Evolutionary conservation across 2,797 vertebrate species (phyloP).

Genomic region (Caiman crocodilus): DNA sequence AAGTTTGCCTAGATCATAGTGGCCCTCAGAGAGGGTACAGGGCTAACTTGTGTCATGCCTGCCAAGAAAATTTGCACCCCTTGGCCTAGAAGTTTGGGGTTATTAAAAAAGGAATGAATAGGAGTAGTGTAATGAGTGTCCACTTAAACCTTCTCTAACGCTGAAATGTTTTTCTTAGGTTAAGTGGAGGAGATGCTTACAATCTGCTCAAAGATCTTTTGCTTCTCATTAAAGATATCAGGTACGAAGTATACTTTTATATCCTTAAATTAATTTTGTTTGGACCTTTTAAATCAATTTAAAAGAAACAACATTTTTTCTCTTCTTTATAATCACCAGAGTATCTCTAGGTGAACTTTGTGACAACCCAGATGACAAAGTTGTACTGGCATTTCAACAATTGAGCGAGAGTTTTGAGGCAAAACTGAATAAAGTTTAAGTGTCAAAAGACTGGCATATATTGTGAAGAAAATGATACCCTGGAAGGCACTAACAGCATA

Average conservation of each 20-base stretch:
- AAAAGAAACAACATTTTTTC: background rate
- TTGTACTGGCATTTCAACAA: constrained; percentile 58
- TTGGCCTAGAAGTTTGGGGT: background rate
- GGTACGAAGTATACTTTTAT: constrained; percentile 11
- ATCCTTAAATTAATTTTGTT: background rate
- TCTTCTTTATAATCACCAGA: background rate
- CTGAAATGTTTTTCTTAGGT: background rate
- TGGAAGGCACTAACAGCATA: background rate
- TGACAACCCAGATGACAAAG: constrained; percentile 24
- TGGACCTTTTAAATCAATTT: background rate
- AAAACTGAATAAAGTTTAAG: background rate
- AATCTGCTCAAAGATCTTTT: constrained; percentile 11
- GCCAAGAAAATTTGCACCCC: background rate
- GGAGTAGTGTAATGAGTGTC: fast-evolving
- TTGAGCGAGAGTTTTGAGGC: background rate
- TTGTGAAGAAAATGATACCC: fast-evolving
- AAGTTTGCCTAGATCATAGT: no score
- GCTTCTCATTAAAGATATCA: constrained; percentile 30
- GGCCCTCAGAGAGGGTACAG: no score
- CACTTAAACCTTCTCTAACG: background rate
- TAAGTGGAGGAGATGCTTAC: constrained; percentile 58
- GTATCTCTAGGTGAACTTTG: constrained; percentile 47
- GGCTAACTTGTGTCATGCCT: no score
- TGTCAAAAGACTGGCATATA: background rate
- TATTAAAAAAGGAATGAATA: background rate